Percentiles rank a stretch among this genome's conserved stretches.
Conservation (phyloP, 1,140 invertebrate genomes). For the Ceratosolen solmsi region DNA sequence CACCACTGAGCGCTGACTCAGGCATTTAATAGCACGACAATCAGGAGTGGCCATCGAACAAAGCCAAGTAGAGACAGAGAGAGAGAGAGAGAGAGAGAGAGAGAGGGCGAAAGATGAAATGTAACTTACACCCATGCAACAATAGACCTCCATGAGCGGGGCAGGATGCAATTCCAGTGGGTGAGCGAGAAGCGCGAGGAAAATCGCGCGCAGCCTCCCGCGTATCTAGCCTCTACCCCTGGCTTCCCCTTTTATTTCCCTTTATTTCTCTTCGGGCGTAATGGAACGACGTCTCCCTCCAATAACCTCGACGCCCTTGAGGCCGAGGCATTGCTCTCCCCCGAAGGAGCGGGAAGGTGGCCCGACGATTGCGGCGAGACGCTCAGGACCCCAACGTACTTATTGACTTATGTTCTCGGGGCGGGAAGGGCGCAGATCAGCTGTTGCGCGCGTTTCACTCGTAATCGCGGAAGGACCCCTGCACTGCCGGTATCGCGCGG, state of each 20-base stretch:
- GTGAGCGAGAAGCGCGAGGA: neutral
- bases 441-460: conserved; percentile 63
- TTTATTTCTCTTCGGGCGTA: neutral
- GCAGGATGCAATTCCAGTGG: too few species aligned
- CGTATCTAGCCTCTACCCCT: neutral
- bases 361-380: conserved; percentile 24
- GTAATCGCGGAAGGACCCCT: conserved; percentile 62
- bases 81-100: neutral
- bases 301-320: neutral
- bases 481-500: conserved; percentile 11
- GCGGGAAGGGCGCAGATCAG: conserved; percentile 58
- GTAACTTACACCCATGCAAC: too few species aligned
- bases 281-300: neutral
- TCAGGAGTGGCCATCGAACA: too few species aligned
- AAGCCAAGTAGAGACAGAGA: neutral
- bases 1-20: neutral
- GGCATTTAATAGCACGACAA: neutral
- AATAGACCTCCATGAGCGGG: neutral
- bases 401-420: conserved; percentile 67
- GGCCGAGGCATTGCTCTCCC: neutral
- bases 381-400: conserved; percentile 62
- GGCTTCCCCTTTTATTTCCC: neutral
- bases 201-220: conserved; percentile 24
- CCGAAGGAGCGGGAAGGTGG: conserved; percentile 52
- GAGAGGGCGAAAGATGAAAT: neutral